Percentiles rank a stretch among this genome's conserved stretches.
Conservation (phyloP, 2,797 vertebrate species). For the Zalophus californianus region DNA sequence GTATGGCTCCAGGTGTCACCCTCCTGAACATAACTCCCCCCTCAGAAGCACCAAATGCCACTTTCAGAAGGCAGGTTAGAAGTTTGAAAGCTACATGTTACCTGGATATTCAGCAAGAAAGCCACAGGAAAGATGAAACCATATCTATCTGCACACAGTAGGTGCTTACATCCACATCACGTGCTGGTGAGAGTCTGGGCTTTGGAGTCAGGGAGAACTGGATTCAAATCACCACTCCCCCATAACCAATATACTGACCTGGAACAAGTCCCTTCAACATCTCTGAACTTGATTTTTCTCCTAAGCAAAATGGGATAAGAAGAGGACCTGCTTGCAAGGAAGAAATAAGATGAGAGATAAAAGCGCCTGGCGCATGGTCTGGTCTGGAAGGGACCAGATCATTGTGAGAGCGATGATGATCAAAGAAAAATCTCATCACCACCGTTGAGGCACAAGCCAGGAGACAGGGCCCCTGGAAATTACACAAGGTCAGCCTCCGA, state of each 20-base stretch:
- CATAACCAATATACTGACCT: background rate
- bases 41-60: rapidly evolving
- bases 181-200: background rate
- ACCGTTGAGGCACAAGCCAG: rapidly evolving
- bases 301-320: background rate
- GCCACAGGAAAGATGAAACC: background rate
- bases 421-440: background rate
- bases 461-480: constrained; percentile 16
- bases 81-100: background rate
- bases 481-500: background rate
- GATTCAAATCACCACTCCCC: background rate
- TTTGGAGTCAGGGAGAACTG: background rate
- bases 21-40: rapidly evolving
- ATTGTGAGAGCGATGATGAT: rapidly evolving
- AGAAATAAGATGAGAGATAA: too few relatives aligned
- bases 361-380: background rate
- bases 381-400: background rate
- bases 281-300: background rate
- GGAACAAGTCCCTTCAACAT: background rate
- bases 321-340: background rate
- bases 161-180: background rate
- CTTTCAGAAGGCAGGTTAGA: background rate
- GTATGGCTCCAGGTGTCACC: background rate
- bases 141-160: background rate
- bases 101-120: background rate